A percentile compares a stretch with the other conserved stretches of the same genome.
Evolutionary conservation across 2,888 invertebrate species (phyloP).

Genomic region (Spilarctia lutea): DNA sequence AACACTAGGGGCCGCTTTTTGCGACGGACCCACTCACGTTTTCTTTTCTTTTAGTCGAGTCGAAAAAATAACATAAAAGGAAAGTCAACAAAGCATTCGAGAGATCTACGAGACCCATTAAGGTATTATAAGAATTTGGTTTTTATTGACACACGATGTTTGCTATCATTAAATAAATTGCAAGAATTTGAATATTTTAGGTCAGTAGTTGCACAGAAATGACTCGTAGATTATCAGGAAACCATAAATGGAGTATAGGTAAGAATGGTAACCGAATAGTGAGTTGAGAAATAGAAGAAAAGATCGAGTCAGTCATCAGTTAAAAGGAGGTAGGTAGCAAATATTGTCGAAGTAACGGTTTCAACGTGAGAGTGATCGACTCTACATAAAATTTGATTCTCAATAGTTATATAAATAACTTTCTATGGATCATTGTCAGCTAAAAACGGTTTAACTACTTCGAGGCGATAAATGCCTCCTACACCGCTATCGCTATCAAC

Average conservation of each 20-base stretch:
- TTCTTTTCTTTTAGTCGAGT: conserved; percentile 52
- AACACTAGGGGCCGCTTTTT: conserved; percentile 68
- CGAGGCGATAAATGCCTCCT: neutral
- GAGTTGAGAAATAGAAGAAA: neutral
- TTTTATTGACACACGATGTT: conserved; percentile 15
- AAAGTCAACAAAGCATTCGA: conserved; percentile 34
- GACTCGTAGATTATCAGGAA: neutral
- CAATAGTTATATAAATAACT: neutral
- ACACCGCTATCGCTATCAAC: neutral
- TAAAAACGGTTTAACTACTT: neutral
- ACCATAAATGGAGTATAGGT: neutral
- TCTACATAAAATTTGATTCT: neutral
- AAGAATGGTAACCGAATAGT: neutral
- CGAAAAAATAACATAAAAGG: conserved; percentile 38
- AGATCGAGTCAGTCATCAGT: neutral
- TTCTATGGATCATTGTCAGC: neutral
- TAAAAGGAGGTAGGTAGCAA: neutral
- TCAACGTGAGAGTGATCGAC: neutral
- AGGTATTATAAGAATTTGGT: conserved; percentile 17
- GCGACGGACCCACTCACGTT: conserved; percentile 58
- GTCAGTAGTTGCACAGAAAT: neutral
- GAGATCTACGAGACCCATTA: conserved; percentile 22
- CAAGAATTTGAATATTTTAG: conserved; percentile 3
- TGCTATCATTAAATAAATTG: conserved; percentile 3
- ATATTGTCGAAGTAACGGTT: neutral